These are phyloP conservation scores for Brachyptera risi DNA, from an alignment of 2,888 invertebrate genomes.

Conservation along the genomic window DNA sequence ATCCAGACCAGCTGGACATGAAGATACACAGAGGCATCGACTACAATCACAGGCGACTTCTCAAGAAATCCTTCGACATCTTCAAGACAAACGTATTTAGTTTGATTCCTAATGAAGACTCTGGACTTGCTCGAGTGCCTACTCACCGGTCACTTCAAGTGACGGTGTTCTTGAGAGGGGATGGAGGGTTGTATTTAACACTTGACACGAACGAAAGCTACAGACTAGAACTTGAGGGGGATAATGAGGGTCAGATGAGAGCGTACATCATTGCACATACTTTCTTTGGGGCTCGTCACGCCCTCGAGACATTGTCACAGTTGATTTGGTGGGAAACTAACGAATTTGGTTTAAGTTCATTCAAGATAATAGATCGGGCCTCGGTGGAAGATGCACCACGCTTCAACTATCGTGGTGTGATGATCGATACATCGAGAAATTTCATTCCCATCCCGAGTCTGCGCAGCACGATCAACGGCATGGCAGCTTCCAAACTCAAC, in stretches of 20 bases:
- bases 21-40: constrained; percentile 60
- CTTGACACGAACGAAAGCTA: constrained; percentile 29
- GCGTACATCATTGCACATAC: constrained; percentile 31
- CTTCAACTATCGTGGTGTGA: constrained; percentile 50
- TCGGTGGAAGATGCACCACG: constrained; percentile 48
- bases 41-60: constrained; percentile 51
- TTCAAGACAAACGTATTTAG: constrained; percentile 45
- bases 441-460: constrained; percentile 46
- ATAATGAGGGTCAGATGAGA: neutral
- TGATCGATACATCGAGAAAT: constrained; percentile 58
- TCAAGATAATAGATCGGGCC: constrained; percentile 27
- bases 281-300: constrained; percentile 38
- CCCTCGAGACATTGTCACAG: constrained; percentile 37
- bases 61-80: constrained; percentile 50
- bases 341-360: neutral
- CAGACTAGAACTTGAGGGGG: constrained; percentile 8
- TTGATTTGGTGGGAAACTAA: constrained; percentile 63
- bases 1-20: constrained; percentile 51
- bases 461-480: constrained; percentile 46
- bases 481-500: constrained; percentile 51
- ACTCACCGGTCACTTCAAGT: neutral
- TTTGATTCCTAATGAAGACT: constrained; percentile 29
- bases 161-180: neutral
- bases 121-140: neutral
- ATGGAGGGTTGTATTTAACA: neutral